Base-by-base conservation (phyloP, 2,113 vertebrate genomes). In the Tursiops truncatus region DNA sequence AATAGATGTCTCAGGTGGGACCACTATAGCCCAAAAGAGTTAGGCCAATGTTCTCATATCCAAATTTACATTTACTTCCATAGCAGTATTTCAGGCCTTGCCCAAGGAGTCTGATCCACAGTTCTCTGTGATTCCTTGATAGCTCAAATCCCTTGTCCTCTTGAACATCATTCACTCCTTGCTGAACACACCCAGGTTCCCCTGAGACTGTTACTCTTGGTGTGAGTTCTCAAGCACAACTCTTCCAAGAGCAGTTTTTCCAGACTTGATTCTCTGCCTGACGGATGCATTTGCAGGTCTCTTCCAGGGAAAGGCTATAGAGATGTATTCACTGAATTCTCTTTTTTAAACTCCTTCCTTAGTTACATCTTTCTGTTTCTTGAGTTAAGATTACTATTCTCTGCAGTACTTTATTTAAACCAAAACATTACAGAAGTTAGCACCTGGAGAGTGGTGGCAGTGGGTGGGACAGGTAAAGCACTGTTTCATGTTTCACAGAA, bases 101-200 rank as follows among this genome's bases (percentile, higher is more conserved):
- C 60, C 28, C 47, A 47, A 7, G 70, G 53, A 94, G 41, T 89
- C 50, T 17, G 47, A 36, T 47, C 91, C 79, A 85, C 36, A 76
- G 28, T 95, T 89, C 71, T 89, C 77, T 20, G n/a, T 68, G 56
- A 65, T 85, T 74, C 62, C 65, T 91, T 71, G 36, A 70, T 92
- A 94, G 74, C 31, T 85, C 84, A 89, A 74, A 85, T 81, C 18
- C 67, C 53, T 89, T 44, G 25, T 85, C 62, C 79, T 85, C 93
- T 67, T 91, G 53, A 94, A 73, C 4, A 77, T 89, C 93, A 86
- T 26, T 97, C 93, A n/a, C 38, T 70, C n/a, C 38, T 94, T 82
- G 8, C 17, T 89, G 82, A 96, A 92, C 33, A 85, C 2, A 33
- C 44, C 93, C 9, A 2, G 28, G 44, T 28, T 94, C 87, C 44